Conservation (phyloP, 2,888 invertebrate genomes). For the Euphydryas editha region DNA sequence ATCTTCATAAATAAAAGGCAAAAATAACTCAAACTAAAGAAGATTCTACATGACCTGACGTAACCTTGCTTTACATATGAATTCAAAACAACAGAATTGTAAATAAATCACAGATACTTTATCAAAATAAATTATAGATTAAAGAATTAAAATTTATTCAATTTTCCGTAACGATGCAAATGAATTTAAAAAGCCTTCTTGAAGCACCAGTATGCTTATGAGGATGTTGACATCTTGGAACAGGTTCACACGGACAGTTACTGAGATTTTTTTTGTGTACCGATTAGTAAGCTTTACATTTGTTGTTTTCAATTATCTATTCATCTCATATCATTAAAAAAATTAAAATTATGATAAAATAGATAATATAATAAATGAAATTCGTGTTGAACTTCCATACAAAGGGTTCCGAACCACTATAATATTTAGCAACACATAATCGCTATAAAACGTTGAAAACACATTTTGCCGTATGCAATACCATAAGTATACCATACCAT, state of each 20-base stretch:
- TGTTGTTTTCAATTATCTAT: neutral
- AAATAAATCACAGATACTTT: neutral
- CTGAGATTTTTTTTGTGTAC: conserved; percentile 24
- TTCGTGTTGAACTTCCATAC: too few species aligned
- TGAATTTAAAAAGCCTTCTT: conserved; percentile 17
- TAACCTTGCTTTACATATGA: neutral
- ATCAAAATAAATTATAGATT: neutral
- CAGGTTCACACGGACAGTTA: conserved; percentile 64
- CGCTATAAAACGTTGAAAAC: too few species aligned
- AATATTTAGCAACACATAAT: too few species aligned
- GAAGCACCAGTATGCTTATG: conserved; percentile 45
- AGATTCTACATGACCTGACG: neutral
- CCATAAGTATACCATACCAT: too few species aligned
- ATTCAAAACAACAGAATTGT: neutral
- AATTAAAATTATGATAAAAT: too few species aligned
- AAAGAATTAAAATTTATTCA: neutral
- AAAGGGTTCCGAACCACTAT: too few species aligned
- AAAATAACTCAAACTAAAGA: neutral
- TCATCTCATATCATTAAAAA: too few species aligned
- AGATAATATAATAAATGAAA: too few species aligned
- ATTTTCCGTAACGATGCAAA: conserved; percentile 2
- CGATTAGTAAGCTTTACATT: conserved; percentile 15
- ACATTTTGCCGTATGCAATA: too few species aligned
- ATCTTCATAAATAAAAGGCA: neutral
- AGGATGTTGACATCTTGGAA: conserved; percentile 68